A percentile compares a stretch with the other conserved stretches of the same genome.
Conservation (phyloP, 2,888 invertebrate species). For the Temnothorax ravouxi region DNA sequence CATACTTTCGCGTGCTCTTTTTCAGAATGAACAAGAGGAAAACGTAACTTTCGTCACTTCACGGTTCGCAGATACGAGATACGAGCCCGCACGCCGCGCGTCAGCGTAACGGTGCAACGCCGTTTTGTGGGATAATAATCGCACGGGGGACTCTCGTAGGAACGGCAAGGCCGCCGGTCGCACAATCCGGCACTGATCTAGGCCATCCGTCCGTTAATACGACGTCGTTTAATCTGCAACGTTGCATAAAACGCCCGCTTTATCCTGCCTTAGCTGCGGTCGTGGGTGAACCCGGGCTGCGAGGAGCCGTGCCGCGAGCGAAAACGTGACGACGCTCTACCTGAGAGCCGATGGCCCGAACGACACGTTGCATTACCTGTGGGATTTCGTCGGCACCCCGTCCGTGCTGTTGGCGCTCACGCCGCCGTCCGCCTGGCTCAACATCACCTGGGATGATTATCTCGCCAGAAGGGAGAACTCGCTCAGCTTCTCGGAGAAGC, state of each 20-base stretch:
- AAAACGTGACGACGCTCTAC: constrained; percentile 87
- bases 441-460: constrained; percentile 87
- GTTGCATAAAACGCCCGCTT: constrained; percentile 21
- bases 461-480: constrained; percentile 78
- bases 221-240: constrained; percentile 35
- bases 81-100: not conserved
- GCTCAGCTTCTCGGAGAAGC: constrained; percentile 86
- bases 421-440: constrained; percentile 86
- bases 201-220: constrained; percentile 53
- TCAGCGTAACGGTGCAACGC: constrained; percentile 10
- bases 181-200: constrained; percentile 44
- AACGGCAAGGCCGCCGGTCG: constrained; percentile 38
- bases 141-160: constrained; percentile 15
- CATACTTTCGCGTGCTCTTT: not conserved
- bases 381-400: constrained; percentile 89
- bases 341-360: constrained; percentile 88
- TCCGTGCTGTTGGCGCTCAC: constrained; percentile 88
- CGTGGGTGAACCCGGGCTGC: constrained; percentile 82
- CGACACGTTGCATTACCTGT: constrained; percentile 90
- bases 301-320: constrained; percentile 81
- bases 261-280: constrained; percentile 76
- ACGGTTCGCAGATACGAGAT: constrained; percentile 11
- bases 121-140: constrained; percentile 30
- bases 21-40: not conserved
- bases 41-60: not conserved